A percentile compares a stretch with the other conserved stretches of the same genome.
phyloP scores from a whole-genome alignment of 92 coral and sea anemone genomes.

The Heteractis magnifica region DNA sequence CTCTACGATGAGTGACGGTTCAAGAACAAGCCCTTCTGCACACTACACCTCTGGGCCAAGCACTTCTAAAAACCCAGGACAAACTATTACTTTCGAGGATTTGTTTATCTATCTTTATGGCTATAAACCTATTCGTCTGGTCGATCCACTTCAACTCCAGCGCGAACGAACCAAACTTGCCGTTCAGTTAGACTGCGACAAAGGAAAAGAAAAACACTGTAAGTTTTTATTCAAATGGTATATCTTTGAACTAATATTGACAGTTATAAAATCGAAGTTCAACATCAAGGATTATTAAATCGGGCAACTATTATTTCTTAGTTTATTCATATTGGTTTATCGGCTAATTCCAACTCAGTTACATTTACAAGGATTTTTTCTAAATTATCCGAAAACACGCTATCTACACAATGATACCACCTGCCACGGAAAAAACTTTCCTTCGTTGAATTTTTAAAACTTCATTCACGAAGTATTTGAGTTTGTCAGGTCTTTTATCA shows the following conservation, averaged over 20 bases:
- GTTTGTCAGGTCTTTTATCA: background rate
- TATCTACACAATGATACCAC: slow-evolving; percentile 33
- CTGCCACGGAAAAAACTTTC: slow-evolving; percentile 14
- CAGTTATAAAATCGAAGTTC: background rate
- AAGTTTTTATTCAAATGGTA: slow-evolving; percentile 30
- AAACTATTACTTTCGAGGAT: slow-evolving; percentile 66
- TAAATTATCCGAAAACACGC: slow-evolving; percentile 30
- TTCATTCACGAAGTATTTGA: background rate
- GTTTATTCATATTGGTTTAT: background rate
- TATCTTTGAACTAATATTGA: background rate
- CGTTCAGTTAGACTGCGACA: slow-evolving; percentile 42
- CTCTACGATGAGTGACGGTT: slow-evolving; percentile 29
- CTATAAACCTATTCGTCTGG: slow-evolving; percentile 86
- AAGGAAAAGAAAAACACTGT: slow-evolving; percentile 55
- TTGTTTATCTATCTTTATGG: slow-evolving; percentile 88
- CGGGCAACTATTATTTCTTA: background rate
- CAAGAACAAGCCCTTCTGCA: slow-evolving; percentile 46
- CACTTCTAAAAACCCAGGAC: slow-evolving; percentile 27
- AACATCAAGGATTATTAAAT: background rate
- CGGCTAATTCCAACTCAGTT: background rate
- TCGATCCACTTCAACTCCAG: slow-evolving; percentile 80
- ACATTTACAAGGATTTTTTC: background rate
- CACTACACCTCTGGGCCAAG: slow-evolving; percentile 29
- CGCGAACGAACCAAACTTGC: slow-evolving; percentile 62
- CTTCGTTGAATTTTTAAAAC: slow-evolving; percentile 41